These are phyloP conservation scores for Melanocharis versteri DNA, from an alignment of 2,113 vertebrate genomes.

Conservation along the genomic window DNA sequence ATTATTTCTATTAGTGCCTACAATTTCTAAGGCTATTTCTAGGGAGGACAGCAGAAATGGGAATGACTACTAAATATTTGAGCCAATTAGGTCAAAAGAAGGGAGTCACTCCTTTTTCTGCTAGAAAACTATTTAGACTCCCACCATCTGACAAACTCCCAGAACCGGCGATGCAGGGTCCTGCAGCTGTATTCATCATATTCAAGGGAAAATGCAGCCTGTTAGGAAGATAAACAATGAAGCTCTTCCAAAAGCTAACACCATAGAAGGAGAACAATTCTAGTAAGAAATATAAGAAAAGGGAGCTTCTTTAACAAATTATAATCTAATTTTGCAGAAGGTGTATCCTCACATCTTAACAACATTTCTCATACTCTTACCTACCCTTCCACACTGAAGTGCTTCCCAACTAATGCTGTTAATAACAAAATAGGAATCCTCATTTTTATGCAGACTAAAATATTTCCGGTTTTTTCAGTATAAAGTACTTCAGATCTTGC, in stretches of 20 bases:
- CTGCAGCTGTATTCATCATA: slow-evolving; percentile 13
- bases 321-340: background rate
- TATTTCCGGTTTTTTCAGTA: background rate
- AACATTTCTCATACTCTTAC: background rate
- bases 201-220: background rate
- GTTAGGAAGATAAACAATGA: background rate
- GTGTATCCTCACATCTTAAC: background rate
- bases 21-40: background rate
- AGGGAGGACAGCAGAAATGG: background rate
- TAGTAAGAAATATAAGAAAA: background rate
- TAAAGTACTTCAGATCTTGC: background rate
- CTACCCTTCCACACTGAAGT: background rate
- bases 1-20: background rate
- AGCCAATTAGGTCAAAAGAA: background rate
- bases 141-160: background rate
- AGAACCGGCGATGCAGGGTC: background rate
- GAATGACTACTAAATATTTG: background rate
- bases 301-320: background rate
- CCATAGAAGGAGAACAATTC: background rate
- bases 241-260: background rate
- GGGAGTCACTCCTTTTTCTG: background rate
- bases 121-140: background rate
- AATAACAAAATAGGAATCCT: background rate
- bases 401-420: background rate
- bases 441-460: background rate